Percentiles rank a stretch among this genome's conserved stretches.
phyloP scores from a whole-genome alignment of 2,888 invertebrate species.

The Barypeithes pellucidus region DNA sequence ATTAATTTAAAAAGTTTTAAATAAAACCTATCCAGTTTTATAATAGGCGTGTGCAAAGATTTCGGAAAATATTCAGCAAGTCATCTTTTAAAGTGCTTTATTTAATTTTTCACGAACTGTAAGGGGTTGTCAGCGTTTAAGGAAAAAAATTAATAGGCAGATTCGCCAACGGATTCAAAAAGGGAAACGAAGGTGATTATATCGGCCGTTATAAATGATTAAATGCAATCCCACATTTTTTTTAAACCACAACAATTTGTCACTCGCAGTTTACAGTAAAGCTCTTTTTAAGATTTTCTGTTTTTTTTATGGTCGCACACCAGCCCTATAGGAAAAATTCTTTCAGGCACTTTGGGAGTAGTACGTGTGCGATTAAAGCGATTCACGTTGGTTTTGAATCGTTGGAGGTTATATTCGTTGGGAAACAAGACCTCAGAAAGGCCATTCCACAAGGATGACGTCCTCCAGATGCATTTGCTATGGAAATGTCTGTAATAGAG shows the following conservation, averaged over 20 bases:
- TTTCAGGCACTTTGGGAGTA: no score
- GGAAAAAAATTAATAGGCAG: conserved; percentile 31
- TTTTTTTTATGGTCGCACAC: no score
- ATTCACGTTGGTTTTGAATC: no score
- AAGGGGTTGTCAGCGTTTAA: conserved; percentile 22
- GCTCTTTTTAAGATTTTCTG: no score
- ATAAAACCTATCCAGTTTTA: conserved; percentile 39
- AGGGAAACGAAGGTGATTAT: conserved; percentile 28
- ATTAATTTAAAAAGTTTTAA: conserved; percentile 46
- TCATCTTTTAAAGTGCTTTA: conserved; percentile 48
- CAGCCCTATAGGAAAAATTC: no score
- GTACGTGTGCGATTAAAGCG: no score
- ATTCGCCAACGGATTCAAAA: conserved; percentile 26
- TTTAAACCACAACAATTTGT: conserved; percentile 16
- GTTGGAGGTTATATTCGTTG: no score
- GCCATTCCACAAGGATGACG: no score
- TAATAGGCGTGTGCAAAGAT: conserved; percentile 35
- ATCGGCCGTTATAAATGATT: conserved; percentile 26
- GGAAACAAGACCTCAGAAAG: no score
- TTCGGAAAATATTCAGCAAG: conserved; percentile 22
- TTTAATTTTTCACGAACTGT: conserved; percentile 37
- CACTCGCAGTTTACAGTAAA: not conserved
- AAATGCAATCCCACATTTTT: conserved; percentile 11
- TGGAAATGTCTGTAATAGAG: no score
- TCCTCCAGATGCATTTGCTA: no score